A percentile compares a stretch with the other conserved stretches of the same genome.
These are phyloP conservation scores for Halichoerus grypus DNA, from an alignment of 2,113 vertebrate species.

Conservation along the genomic window DNA sequence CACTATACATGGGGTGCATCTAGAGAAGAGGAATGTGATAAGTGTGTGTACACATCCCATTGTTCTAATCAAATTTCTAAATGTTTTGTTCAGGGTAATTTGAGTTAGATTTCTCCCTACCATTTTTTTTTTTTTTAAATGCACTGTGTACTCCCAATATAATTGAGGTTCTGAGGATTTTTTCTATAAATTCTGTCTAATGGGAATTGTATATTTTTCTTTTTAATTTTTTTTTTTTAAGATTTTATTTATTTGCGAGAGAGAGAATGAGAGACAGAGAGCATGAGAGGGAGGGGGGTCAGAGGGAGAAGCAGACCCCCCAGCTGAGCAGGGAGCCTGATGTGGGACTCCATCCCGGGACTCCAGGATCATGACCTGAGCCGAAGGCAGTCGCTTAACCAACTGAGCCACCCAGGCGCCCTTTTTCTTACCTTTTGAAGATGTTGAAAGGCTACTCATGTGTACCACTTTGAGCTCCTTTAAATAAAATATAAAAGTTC, in stretches of 20 bases:
- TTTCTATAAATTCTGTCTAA: conserved; percentile 19
- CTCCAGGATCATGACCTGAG: too few species aligned
- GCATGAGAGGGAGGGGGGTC: too few species aligned
- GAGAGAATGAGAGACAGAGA: too few species aligned
- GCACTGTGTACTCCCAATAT: neutral
- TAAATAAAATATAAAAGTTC: neutral
- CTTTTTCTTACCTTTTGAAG: conserved; percentile 39
- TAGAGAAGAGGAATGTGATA: neutral
- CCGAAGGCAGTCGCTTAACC: too few species aligned
- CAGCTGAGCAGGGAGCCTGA: too few species aligned
- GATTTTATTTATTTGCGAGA: too few species aligned
- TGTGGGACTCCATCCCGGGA: too few species aligned
- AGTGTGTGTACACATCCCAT: neutral
- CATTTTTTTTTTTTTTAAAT: neutral
- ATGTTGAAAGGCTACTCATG: neutral
- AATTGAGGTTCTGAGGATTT: neutral
- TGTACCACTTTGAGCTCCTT: neutral
- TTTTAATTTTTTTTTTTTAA: too few species aligned
- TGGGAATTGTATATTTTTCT: conserved; percentile 16
- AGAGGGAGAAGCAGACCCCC: too few species aligned
- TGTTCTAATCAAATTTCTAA: neutral
- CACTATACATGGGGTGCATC: accelerated
- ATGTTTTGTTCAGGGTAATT: neutral
- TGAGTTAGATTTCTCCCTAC: neutral
- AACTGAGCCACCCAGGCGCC: too few species aligned